phyloP scores from a whole-genome alignment of 2,797 vertebrate species.

The Poecilia velifera region DNA sequence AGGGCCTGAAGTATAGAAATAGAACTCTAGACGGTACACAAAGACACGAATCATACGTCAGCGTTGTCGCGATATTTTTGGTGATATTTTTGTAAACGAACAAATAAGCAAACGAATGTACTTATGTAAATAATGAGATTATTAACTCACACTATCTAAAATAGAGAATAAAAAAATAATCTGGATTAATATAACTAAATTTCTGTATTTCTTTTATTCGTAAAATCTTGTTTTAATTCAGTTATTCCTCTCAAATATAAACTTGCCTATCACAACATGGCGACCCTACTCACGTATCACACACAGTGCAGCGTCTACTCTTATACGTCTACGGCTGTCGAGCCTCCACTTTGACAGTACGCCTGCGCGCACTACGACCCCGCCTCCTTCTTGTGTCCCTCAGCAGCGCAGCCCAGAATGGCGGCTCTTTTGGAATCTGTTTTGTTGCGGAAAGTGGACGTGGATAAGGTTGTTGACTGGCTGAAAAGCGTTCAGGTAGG shows the following conservation, averaged over 20 bases:
- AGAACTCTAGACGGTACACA: no score
- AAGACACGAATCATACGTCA: no score
- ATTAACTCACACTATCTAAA: no score
- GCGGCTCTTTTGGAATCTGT: constrained; percentile 96
- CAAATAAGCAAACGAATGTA: no score
- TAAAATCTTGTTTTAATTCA: background rate
- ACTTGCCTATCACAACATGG: constrained; percentile 1
- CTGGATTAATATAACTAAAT: background rate
- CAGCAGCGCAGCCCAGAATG: constrained; percentile 81
- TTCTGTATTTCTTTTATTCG: background rate
- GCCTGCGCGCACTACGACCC: constrained; percentile 31
- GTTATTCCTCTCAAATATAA: background rate
- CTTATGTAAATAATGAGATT: no score
- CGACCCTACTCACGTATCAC: background rate
- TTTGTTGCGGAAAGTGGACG: constrained; percentile 82
- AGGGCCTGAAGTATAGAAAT: no score
- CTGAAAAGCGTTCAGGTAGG: constrained; percentile 74
- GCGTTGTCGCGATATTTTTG: no score
- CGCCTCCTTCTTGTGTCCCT: constrained; percentile 39
- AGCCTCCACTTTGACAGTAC: constrained; percentile 15
- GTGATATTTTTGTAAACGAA: no score
- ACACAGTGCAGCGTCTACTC: background rate
- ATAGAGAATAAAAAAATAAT: background rate
- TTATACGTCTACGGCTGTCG: background rate
- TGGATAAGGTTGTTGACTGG: constrained; percentile 82